phyloP scores from a whole-genome alignment of 2,888 invertebrate genomes.

The Tetanocera ferruginea region DNA sequence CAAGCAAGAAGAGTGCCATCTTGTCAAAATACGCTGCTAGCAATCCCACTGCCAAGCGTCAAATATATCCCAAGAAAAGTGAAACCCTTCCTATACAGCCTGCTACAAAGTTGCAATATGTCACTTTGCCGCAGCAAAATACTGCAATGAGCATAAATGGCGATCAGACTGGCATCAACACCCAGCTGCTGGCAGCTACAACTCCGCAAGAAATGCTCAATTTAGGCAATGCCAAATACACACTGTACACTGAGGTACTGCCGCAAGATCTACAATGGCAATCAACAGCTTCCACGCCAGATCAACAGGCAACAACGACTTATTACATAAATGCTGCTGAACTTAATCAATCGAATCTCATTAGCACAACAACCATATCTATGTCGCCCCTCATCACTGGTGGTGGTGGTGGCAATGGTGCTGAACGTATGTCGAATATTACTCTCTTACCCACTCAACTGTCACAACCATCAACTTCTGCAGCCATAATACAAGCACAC shows the following conservation, averaged over 20 bases:
- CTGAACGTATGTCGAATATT: not conserved
- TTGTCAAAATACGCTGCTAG: not conserved
- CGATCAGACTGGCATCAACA: not conserved
- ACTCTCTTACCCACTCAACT: conserved; percentile 36
- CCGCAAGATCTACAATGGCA: conserved; percentile 42
- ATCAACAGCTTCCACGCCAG: not conserved
- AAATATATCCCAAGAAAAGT: not conserved
- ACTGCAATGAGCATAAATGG: not conserved
- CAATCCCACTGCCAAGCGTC: not conserved
- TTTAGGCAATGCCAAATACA: not conserved
- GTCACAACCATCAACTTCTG: conserved; percentile 16
- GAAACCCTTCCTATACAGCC: not conserved
- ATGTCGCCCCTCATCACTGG: conserved; percentile 17
- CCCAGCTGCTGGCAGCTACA: not conserved
- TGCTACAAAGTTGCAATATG: not conserved
- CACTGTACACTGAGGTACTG: conserved; percentile 16
- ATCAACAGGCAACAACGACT: conserved; percentile 45
- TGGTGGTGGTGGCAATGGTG: not conserved
- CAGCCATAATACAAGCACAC: conserved; percentile 6
- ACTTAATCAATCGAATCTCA: conserved; percentile 54
- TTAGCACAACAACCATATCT: conserved; percentile 31
- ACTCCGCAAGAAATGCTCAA: not conserved
- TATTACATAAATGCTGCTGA: conserved; percentile 60
- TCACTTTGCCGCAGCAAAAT: not conserved
- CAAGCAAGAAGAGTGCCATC: conserved; percentile 9